These are phyloP conservation scores for Gandaritis pyraliata DNA, from an alignment of 2,888 invertebrate species.

Conservation along the genomic window DNA sequence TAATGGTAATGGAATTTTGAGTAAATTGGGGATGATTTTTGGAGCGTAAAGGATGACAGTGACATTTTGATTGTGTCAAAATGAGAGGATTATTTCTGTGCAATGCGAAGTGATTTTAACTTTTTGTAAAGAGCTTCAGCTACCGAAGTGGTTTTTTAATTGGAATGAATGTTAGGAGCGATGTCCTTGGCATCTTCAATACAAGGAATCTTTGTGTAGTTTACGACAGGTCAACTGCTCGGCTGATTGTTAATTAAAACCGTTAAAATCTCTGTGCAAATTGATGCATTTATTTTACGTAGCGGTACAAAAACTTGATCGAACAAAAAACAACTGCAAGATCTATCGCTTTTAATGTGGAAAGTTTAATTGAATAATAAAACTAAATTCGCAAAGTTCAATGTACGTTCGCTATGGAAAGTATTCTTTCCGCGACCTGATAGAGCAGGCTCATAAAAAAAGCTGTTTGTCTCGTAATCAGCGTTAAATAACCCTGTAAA, in stretches of 20 bases:
- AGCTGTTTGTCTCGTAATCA: constrained; percentile 28
- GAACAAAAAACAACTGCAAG: constrained; percentile 17
- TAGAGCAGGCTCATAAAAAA: constrained; percentile 31
- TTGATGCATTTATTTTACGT: constrained; percentile 27
- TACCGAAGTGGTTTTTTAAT: neutral
- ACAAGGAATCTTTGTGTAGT: constrained; percentile 13
- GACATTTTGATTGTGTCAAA: constrained; percentile 17
- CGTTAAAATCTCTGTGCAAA: constrained; percentile 26
- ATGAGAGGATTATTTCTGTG: neutral
- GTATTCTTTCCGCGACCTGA: constrained; percentile 37
- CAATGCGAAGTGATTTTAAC: neutral
- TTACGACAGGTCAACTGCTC: constrained; percentile 7
- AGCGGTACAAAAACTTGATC: constrained; percentile 21
- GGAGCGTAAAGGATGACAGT: constrained; percentile 25
- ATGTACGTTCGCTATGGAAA: constrained; percentile 42
- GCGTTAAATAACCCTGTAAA: constrained; percentile 38
- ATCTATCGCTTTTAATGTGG: constrained; percentile 9
- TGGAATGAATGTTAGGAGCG: constrained; percentile 9
- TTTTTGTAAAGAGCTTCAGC: neutral
- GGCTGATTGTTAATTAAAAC: constrained; percentile 21
- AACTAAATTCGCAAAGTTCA: constrained; percentile 39
- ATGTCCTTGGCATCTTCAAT: constrained; percentile 5
- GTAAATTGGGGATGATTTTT: constrained; percentile 34
- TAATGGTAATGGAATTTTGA: constrained; percentile 47
- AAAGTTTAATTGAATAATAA: constrained; percentile 37